phyloP scores from a whole-genome alignment of 2,888 invertebrate genomes.

The Ditula angustiorana region DNA sequence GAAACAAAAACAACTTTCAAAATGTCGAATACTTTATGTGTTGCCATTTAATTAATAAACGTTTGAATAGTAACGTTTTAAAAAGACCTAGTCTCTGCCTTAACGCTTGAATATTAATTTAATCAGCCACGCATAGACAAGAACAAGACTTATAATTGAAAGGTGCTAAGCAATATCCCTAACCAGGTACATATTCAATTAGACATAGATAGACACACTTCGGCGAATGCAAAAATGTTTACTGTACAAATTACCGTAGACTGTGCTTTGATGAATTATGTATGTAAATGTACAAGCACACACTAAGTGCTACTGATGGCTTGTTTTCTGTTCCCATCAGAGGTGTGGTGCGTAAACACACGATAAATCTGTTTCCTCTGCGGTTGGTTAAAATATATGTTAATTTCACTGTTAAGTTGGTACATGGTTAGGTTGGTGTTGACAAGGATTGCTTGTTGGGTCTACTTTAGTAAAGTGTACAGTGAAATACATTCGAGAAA shows the following conservation, averaged over 20 bases:
- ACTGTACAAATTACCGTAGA: conserved; percentile 35
- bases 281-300: conserved; percentile 61
- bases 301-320: conserved; percentile 67
- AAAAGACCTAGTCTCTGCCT: too few species aligned
- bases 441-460: too few species aligned
- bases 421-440: not conserved
- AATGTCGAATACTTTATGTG: too few species aligned
- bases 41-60: too few species aligned
- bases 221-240: conserved; percentile 34
- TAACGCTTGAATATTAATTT: too few species aligned
- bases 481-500: too few species aligned
- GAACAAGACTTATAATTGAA: not conserved
- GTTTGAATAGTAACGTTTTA: too few species aligned
- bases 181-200: conserved; percentile 12
- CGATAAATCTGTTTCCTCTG: conserved; percentile 30
- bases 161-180: not conserved
- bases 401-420: not conserved
- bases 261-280: conserved; percentile 63
- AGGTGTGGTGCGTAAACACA: conserved; percentile 51
- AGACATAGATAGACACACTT: conserved; percentile 8
- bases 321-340: conserved; percentile 56
- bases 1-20: too few species aligned
- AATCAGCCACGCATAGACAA: not conserved
- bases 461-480: too few species aligned
- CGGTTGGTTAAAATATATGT: not conserved